Conservation (phyloP, 2,113 vertebrate genomes). For the cat (Felis catus) region F.catus_Fca126_mat1.0 CM031417.1:39237001-39237500, state of each 20-base stretch:
- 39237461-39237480: no score
- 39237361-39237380: background rate
- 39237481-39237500: no score
- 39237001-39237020: background rate
- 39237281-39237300: background rate
- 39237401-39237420: no score
- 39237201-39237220: background rate
- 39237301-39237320: background rate
- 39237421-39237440: no score
- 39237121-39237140: background rate
- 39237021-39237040: background rate
- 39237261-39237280: background rate
- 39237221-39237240: background rate
- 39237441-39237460: no score
- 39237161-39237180: background rate
- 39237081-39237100: background rate
- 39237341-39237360: background rate
- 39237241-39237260: background rate
- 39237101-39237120: background rate
- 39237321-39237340: background rate
- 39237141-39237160: background rate
- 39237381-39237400: background rate
- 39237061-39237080: background rate
- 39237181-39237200: background rate
- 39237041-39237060: background rate